Percentiles rank a stretch among this genome's conserved stretches.
phyloP scores from a whole-genome alignment of 2,888 invertebrate species.

The Iphiclides podalirius region DNA sequence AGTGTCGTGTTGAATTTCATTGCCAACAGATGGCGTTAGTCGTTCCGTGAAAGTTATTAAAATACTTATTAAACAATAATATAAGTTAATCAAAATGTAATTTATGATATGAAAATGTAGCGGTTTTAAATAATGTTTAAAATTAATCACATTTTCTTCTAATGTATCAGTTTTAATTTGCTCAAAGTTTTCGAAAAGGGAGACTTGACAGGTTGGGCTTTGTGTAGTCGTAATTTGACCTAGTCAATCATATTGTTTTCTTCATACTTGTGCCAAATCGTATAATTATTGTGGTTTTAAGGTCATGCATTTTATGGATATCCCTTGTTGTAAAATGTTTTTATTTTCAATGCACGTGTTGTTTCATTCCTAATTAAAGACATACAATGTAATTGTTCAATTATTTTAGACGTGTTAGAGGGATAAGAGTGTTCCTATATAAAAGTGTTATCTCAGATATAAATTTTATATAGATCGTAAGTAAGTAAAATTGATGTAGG shows the following conservation, averaged over 20 bases:
- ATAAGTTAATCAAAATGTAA: neutral
- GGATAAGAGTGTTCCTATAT: too few species aligned
- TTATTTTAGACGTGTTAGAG: too few species aligned
- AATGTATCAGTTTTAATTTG: neutral
- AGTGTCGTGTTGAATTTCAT: constrained; percentile 26
- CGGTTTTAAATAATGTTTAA: neutral
- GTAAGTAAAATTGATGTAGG: too few species aligned
- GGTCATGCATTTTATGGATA: constrained; percentile 2
- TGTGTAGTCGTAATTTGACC: constrained; percentile 18
- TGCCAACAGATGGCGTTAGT: constrained; percentile 38
- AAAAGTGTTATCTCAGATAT: too few species aligned
- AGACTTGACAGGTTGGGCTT: neutral
- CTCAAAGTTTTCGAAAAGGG: neutral
- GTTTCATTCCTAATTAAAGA: constrained; percentile 23
- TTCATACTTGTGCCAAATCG: constrained; percentile 35
- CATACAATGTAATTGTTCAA: constrained; percentile 8
- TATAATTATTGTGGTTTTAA: constrained; percentile 19
- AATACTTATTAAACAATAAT: neutral
- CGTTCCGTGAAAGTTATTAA: constrained; percentile 15
- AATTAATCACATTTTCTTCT: neutral
- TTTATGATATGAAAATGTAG: neutral
- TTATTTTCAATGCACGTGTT: constrained; percentile 13
- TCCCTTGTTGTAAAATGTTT: constrained; percentile 17
- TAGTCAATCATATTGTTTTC: constrained; percentile 24
- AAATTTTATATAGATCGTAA: too few species aligned